Percentiles rank a stretch among this genome's conserved stretches.
Conservation (phyloP, 64 coral and sea anemone species). For the Montipora capricornis region DNA sequence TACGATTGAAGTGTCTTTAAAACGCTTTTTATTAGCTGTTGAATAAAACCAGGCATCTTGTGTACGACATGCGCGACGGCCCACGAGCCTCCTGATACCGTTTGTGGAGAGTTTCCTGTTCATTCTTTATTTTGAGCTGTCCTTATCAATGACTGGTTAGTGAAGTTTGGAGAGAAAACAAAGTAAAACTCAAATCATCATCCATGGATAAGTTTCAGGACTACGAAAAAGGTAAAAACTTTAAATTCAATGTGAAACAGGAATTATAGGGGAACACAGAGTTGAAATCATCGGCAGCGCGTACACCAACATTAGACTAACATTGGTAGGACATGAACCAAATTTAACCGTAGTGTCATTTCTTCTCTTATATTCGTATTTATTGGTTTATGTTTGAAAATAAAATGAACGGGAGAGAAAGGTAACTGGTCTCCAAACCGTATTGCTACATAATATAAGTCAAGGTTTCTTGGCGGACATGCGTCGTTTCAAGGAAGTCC, state of each 20-base stretch:
- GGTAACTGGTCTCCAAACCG: no score
- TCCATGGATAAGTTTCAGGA: constrained; percentile 14
- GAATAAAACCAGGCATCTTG: constrained; percentile 41
- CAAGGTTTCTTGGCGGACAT: no score
- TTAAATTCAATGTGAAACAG: background rate
- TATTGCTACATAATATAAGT: no score
- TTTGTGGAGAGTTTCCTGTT: background rate
- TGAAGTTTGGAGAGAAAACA: background rate
- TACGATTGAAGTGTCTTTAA: constrained; percentile 36
- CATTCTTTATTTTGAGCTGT: background rate
- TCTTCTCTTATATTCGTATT: background rate
- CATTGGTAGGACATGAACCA: no score
- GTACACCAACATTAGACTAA: no score
- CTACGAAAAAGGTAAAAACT: constrained; percentile 11
- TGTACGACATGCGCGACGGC: background rate
- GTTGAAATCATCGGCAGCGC: background rate
- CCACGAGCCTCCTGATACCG: background rate
- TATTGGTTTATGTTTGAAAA: background rate
- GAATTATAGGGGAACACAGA: background rate
- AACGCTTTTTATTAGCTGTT: constrained; percentile 12
- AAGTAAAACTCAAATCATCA: background rate
- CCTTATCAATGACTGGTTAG: background rate
- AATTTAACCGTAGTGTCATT: background rate
- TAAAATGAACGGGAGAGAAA: background rate
- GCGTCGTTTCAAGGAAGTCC: no score